phyloP scores from a whole-genome alignment of 2,888 invertebrate genomes.

The Drosophila subsilvestris region DNA sequence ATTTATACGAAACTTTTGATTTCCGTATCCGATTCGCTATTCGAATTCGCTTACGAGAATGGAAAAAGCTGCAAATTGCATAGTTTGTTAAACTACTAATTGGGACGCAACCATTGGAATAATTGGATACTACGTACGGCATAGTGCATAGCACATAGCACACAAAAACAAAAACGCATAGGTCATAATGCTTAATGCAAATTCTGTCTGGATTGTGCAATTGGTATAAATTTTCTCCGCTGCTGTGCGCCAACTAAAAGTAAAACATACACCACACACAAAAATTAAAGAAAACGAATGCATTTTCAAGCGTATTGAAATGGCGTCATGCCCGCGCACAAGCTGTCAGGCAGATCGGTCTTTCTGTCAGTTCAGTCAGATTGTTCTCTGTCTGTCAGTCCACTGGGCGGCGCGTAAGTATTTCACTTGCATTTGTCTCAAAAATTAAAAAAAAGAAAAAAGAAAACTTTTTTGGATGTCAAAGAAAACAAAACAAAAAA shows the following conservation, averaged over 20 bases:
- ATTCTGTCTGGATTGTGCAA: constrained; percentile 70
- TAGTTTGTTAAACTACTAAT: constrained; percentile 61
- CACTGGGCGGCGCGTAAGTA: constrained; percentile 56
- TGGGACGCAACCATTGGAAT: constrained; percentile 65
- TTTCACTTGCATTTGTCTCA: constrained; percentile 73
- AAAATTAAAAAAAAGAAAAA: constrained; percentile 26
- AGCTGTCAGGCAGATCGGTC: constrained; percentile 6
- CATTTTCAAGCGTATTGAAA: constrained; percentile 65
- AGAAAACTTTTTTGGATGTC: constrained; percentile 54
- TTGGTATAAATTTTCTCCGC: constrained; percentile 79
- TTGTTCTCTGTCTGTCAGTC: constrained; percentile 15
- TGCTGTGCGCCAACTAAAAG: constrained; percentile 60
- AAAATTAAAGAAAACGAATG: constrained; percentile 47
- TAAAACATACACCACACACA: constrained; percentile 9
- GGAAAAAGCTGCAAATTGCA: constrained; percentile 67
- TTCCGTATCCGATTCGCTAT: constrained; percentile 10
- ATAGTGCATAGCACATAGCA: constrained; percentile 49
- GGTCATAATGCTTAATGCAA: constrained; percentile 3
- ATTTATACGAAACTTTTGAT: constrained; percentile 62
- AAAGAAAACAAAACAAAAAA: constrained; percentile 4
- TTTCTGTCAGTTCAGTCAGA: constrained; percentile 24
- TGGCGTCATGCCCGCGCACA: constrained; percentile 46
- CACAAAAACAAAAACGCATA: constrained; percentile 29
- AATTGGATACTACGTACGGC: constrained; percentile 32
- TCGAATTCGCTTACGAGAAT: constrained; percentile 4